A percentile compares a stretch with the other conserved stretches of the same genome.
Conservation (phyloP, 2,797 vertebrate species). For the Propithecus deckenii region DNA sequence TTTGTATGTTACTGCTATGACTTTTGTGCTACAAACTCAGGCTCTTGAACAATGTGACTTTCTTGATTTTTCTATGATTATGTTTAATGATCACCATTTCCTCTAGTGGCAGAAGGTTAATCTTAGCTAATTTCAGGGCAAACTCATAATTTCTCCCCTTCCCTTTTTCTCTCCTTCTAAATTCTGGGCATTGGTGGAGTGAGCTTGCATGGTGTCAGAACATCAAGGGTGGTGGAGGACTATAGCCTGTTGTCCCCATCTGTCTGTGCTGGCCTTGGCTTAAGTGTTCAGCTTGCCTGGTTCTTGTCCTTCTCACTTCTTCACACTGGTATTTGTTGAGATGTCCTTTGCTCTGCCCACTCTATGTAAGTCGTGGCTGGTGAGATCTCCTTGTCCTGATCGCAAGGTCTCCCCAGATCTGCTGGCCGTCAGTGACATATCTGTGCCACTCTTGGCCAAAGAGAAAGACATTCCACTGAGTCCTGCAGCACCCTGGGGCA, state of each 20-base stretch:
- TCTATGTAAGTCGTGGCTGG: background rate
- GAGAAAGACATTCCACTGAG: background rate
- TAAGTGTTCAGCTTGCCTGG: background rate
- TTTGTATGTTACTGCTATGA: background rate
- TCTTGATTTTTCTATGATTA: background rate
- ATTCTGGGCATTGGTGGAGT: background rate
- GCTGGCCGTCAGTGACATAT: background rate
- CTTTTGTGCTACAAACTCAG: background rate
- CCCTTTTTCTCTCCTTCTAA: background rate
- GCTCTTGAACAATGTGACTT: background rate
- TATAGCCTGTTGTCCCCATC: background rate
- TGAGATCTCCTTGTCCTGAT: background rate
- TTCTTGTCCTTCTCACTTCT: background rate
- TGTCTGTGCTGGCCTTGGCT: background rate
- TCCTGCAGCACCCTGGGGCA: background rate
- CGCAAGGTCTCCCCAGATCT: background rate
- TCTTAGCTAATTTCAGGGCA: background rate
- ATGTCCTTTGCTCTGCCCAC: background rate
- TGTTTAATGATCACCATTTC: background rate
- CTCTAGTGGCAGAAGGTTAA: background rate
- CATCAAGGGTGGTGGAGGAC: background rate
- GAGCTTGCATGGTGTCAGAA: background rate
- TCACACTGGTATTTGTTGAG: background rate
- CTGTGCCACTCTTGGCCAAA: background rate
- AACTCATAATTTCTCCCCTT: background rate